Base-by-base conservation (phyloP, 2,113 vertebrate genomes). In the Acrocephalus arundinaceus region DNA sequence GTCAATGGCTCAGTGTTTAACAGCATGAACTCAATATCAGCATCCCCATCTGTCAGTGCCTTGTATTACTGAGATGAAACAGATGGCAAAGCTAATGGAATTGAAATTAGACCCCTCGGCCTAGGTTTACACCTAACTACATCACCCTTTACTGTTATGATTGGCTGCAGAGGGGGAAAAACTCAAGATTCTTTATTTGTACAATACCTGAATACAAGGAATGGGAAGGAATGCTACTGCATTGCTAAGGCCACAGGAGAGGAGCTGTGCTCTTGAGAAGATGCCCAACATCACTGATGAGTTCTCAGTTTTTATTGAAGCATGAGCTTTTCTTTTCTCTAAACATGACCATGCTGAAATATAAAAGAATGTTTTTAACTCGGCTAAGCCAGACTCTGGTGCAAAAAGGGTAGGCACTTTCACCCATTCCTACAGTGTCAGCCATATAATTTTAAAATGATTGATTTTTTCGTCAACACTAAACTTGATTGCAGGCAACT, bases 81-180 rank as follows among this genome's bases (percentile, higher is more conserved):
- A 87, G 85, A 89, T 95, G 91, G 91, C 45, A 92, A 91, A 93
- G 27, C 35, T 87, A 87, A 93, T 72, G 37, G 75, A 92, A 90
- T 27, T 82, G 71, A 94, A 94, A 93, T 89, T 77, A 87, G 63
- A 93, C 52, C 58, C 68, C 70, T 93, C 73, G 85, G 51, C 48
- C 72, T 49, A 66, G 57, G 37, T 74, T 94, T 91, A 82, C 31
- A 83, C 48, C 39, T 43, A 85, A 54, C 58, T 87, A 23, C 46
- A 68, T 79, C 62, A 74, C 39, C n/a, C 82, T 82, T 72, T 63
- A 51, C 25, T 65, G 33, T 48, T 61, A 16, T 1, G 13, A 87
- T 9, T 79, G 87, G 52, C 61, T 89, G 16, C 15, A 89, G 52
- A 55, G 5, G 9, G 15, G 12, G 5, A 6, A 73, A 58, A 71